These are phyloP conservation scores for Amitus sp. DNA, from an alignment of 2,888 invertebrate species.

Conservation along the genomic window DNA sequence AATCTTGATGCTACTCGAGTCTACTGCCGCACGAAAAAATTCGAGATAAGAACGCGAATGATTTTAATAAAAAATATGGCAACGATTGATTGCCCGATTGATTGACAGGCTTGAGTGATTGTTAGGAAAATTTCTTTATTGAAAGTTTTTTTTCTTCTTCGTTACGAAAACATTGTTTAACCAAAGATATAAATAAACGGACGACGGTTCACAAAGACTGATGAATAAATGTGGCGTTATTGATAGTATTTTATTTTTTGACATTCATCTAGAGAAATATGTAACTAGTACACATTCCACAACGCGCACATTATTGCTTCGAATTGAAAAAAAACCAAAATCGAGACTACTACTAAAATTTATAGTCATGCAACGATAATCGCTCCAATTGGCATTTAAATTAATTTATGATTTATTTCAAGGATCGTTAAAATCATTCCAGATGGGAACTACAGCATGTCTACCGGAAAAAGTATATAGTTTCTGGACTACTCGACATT, in stretches of 20 bases:
- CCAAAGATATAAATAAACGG: background rate
- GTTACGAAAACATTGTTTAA: constrained; percentile 4
- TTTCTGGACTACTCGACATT: too few species aligned
- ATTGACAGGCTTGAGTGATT: background rate
- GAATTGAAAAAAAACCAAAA: too few species aligned
- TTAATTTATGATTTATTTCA: too few species aligned
- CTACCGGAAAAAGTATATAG: too few species aligned
- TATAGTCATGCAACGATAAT: too few species aligned
- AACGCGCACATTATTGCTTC: too few species aligned
- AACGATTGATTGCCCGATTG: background rate
- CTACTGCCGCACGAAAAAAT: background rate
- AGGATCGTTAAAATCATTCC: too few species aligned
- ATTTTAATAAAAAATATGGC: background rate
- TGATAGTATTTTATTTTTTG: background rate
- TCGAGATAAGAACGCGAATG: background rate
- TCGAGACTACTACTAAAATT: too few species aligned
- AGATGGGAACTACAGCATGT: too few species aligned
- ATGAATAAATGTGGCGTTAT: background rate
- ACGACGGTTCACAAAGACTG: background rate
- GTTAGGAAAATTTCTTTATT: background rate
- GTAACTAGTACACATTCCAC: background rate
- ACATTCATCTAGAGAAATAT: background rate
- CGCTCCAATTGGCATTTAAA: too few species aligned
- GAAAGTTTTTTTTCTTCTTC: background rate
- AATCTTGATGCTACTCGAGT: background rate